Percentiles rank a stretch among this genome's conserved stretches.
Conservation (phyloP, 2,797 vertebrate genomes). For the Hybognathus amarus region DNA sequence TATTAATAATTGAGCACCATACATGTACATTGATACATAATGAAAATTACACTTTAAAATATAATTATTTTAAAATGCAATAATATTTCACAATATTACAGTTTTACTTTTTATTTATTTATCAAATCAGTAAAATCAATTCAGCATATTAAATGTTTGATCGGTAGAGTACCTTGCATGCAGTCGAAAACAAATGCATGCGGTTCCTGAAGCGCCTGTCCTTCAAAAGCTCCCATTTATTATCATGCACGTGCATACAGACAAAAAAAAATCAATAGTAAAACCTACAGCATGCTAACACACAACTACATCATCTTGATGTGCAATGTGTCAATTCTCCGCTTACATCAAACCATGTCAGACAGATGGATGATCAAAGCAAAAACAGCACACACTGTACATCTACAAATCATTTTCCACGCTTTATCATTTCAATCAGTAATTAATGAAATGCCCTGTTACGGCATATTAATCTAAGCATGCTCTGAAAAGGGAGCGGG, state of each 20-base stretch:
- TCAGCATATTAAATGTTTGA: neutral
- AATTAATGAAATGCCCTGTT: conserved; percentile 51
- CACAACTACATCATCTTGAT: conserved; percentile 14
- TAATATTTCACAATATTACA: neutral
- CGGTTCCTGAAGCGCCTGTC: neutral
- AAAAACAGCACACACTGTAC: conserved; percentile 34
- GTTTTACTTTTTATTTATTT: neutral
- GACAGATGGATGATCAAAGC: conserved; percentile 31
- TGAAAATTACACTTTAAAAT: neutral
- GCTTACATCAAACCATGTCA: conserved; percentile 24
- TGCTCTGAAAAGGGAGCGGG: neutral
- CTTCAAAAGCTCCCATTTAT: conserved; percentile 27
- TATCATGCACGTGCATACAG: neutral
- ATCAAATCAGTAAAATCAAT: neutral
- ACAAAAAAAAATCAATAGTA: conserved; percentile 44
- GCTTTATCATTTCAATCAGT: conserved; percentile 45
- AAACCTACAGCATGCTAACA: conserved; percentile 9
- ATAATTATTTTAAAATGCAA: neutral
- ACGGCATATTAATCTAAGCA: conserved; percentile 39
- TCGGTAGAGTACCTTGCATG: neutral
- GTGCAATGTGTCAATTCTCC: conserved; percentile 19
- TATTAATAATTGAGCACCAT: neutral
- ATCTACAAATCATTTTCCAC: conserved; percentile 40
- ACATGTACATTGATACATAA: neutral
- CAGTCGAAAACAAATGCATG: neutral